These are phyloP conservation scores for Abrostola tripartita DNA, from an alignment of 2,888 invertebrate genomes.

Conservation along the genomic window DNA sequence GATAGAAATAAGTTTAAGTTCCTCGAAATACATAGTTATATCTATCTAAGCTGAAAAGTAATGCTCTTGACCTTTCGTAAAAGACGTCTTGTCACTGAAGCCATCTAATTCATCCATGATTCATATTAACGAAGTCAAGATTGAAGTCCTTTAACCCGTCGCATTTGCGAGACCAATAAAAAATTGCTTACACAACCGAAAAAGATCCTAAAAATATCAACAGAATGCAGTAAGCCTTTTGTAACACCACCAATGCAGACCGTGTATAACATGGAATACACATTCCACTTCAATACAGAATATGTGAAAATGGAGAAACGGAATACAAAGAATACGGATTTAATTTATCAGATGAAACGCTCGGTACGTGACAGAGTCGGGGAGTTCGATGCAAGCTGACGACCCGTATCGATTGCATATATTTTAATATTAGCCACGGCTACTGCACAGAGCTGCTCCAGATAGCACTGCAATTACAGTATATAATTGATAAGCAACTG, in stretches of 20 bases:
- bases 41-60: too few species aligned
- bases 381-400: constrained; percentile 69
- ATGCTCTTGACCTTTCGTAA: too few species aligned
- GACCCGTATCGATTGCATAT: constrained; percentile 75
- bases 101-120: too few species aligned
- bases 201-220: neutral
- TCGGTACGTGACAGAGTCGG: constrained; percentile 65
- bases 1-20: too few species aligned
- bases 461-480: constrained; percentile 67
- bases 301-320: constrained; percentile 58
- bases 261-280: constrained; percentile 7
- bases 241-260: neutral
- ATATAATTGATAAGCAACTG: constrained; percentile 73
- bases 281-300: constrained; percentile 17
- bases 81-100: too few species aligned
- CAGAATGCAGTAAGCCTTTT: neutral
- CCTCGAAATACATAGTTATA: too few species aligned
- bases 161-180: too few species aligned
- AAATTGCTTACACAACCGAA: too few species aligned
- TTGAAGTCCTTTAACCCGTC: too few species aligned
- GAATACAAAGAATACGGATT: constrained; percentile 55
- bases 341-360: constrained; percentile 67
- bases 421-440: constrained; percentile 73
- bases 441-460: constrained; percentile 26
- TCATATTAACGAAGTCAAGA: too few species aligned